Evolutionary conservation across 1,140 invertebrate genomes (phyloP).

Genomic region (Zaprionus kolodkinae): DNA sequence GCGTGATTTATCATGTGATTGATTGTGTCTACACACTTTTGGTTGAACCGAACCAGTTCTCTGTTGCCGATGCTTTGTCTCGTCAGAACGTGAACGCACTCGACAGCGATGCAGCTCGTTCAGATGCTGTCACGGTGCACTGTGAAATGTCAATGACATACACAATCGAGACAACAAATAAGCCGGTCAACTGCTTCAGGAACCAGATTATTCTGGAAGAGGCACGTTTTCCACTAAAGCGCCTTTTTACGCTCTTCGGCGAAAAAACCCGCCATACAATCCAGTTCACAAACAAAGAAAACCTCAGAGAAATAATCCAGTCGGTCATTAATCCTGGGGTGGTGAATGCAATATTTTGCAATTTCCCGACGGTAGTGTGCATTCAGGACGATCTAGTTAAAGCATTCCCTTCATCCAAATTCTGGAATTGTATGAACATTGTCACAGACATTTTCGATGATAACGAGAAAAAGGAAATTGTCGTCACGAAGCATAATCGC

Average conservation of each 20-base stretch:
- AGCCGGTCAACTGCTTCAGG: neutral
- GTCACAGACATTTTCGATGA: neutral
- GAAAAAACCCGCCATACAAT: conserved; percentile 1
- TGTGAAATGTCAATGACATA: neutral
- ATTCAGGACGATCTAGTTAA: conserved; percentile 3
- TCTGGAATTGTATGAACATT: neutral
- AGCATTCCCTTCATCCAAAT: conserved; percentile 13
- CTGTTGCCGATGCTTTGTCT: no score
- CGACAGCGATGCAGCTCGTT: neutral
- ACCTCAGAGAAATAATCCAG: neutral
- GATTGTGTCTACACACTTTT: no score
- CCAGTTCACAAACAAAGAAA: neutral
- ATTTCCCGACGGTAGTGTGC: neutral
- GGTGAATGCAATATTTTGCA: conserved; percentile 12
- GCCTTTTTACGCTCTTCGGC: neutral
- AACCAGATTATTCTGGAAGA: conserved; percentile 12
- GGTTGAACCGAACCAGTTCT: no score
- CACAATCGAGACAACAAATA: neutral
- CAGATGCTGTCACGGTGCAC: neutral
- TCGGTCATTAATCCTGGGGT: neutral
- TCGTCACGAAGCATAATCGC: neutral
- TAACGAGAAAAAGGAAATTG: neutral
- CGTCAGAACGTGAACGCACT: no score
- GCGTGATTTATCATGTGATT: no score
- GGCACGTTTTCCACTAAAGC: no score